Percentiles rank a stretch among this genome's conserved stretches.
These are phyloP conservation scores for Prunella himalayana DNA, from an alignment of 2,113 vertebrate genomes.

Conservation along the genomic window DNA sequence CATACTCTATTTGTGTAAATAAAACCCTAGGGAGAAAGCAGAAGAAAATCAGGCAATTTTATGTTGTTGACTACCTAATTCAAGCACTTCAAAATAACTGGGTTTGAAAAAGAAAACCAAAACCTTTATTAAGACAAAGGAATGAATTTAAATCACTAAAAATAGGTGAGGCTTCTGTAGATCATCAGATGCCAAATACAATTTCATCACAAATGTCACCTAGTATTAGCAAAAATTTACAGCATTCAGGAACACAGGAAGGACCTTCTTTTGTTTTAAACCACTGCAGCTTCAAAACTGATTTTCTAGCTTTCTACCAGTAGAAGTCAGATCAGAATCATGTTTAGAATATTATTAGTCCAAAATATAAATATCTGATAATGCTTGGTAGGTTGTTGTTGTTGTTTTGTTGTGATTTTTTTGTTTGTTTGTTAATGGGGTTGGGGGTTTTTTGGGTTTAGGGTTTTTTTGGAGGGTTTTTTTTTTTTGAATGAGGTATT, in stretches of 20 bases:
- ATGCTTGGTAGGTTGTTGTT: background rate
- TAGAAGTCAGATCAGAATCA: background rate
- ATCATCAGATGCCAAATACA: background rate
- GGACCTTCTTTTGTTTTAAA: background rate
- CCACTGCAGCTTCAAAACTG: background rate
- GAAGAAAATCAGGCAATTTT: slow-evolving; percentile 1
- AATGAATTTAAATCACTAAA: slow-evolving; percentile 39
- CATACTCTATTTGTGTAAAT: background rate
- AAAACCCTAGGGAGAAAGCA: background rate
- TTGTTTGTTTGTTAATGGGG: background rate
- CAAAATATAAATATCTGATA: background rate
- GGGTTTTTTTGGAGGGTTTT: rapidly evolving
- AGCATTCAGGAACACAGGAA: background rate
- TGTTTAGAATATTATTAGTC: background rate
- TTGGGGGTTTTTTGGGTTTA: rapidly evolving
- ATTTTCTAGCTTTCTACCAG: background rate
- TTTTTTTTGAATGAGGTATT: background rate
- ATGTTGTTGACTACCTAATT: slow-evolving; percentile 11
- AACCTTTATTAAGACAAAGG: slow-evolving; percentile 28
- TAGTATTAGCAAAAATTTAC: background rate
- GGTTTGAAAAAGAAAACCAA: background rate
- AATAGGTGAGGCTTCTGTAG: background rate
- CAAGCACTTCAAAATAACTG: slow-evolving; percentile 40
- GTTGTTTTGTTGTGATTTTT: background rate
- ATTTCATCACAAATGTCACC: background rate